Percentiles rank a stretch among this genome's conserved stretches.
These are phyloP conservation scores for Pagetopsis macropterus DNA, from an alignment of 2,797 vertebrate genomes.

Conservation along the genomic window DNA sequence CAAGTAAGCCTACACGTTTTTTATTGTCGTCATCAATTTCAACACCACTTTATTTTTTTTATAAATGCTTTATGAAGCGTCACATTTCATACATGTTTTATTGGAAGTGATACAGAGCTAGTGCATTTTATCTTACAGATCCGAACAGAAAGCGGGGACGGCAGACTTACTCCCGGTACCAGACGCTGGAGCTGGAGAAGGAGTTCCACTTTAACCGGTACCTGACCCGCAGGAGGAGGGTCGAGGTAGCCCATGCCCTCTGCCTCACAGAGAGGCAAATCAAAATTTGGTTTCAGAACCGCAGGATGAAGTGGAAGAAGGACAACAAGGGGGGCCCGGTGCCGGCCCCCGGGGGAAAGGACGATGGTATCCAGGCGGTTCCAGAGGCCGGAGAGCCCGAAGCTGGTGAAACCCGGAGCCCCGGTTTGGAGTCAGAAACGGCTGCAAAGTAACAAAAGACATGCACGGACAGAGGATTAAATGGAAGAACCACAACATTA, in stretches of 20 bases:
- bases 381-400: conserved; percentile 18
- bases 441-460: conserved; percentile 77
- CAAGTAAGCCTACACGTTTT: background rate
- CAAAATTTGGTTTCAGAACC: conserved; percentile 95
- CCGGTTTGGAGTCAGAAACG: conserved; percentile 20
- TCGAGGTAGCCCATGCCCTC: conserved; percentile 93
- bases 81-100: background rate
- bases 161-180: conserved; percentile 95
- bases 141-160: conserved; percentile 89
- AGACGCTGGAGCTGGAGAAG: conserved; percentile 96
- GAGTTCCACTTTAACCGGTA: conserved; percentile 98
- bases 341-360: conserved; percentile 42
- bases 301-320: conserved; percentile 95
- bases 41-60: background rate
- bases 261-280: conserved; percentile 96
- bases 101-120: background rate
- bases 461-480: conserved; percentile 58
- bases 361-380: conserved; percentile 34
- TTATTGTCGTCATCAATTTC: conserved; percentile 37
- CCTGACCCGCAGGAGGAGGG: conserved; percentile 93
- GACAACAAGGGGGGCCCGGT: conserved; percentile 85
- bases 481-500: conserved; percentile 21
- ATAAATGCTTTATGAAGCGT: background rate
- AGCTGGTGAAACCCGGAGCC: conserved; percentile 14
- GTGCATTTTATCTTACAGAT: conserved; percentile 74